Conservation (phyloP, 1,140 invertebrate genomes). For the Macrotrachela quadricornifera region DNA sequence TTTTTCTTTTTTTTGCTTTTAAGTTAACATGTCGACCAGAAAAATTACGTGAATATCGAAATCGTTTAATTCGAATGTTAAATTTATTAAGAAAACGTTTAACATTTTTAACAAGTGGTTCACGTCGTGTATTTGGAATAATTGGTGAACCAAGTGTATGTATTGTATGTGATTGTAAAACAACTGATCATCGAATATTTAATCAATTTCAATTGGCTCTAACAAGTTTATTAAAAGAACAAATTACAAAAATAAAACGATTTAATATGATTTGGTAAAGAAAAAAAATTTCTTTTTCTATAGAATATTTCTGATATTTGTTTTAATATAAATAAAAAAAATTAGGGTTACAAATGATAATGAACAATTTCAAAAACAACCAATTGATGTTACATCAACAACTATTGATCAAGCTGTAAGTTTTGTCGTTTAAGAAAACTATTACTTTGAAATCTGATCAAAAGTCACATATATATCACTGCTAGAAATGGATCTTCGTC, state of each 20-base stretch:
- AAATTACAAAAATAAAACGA: slow-evolving; percentile 21
- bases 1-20: slow-evolving; percentile 19
- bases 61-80: no score
- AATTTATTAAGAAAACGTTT: slow-evolving; percentile 5
- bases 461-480: no score
- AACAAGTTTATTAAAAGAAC: slow-evolving; percentile 23
- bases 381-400: slow-evolving; percentile 22
- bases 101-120: slow-evolving; percentile 27
- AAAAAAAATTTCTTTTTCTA: neutral
- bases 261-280: slow-evolving; percentile 28
- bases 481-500: no score
- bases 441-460: no score
- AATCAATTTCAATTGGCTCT: slow-evolving; percentile 23
- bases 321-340: neutral
- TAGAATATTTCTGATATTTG: no score
- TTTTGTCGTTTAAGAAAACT: no score
- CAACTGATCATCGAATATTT: slow-evolving; percentile 23
- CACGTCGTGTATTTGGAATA: slow-evolving; percentile 26
- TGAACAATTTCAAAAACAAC: slow-evolving; percentile 16
- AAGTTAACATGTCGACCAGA: slow-evolving; percentile 11
- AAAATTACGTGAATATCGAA: neutral
- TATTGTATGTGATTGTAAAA: slow-evolving; percentile 25
- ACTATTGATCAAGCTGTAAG: slow-evolving; percentile 18
- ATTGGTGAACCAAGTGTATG: slow-evolving; percentile 23
- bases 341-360: slow-evolving; percentile 21